Evolutionary conservation across 2,797 vertebrate species (phyloP).

Genomic region (Sciurus carolinensis): DNA sequence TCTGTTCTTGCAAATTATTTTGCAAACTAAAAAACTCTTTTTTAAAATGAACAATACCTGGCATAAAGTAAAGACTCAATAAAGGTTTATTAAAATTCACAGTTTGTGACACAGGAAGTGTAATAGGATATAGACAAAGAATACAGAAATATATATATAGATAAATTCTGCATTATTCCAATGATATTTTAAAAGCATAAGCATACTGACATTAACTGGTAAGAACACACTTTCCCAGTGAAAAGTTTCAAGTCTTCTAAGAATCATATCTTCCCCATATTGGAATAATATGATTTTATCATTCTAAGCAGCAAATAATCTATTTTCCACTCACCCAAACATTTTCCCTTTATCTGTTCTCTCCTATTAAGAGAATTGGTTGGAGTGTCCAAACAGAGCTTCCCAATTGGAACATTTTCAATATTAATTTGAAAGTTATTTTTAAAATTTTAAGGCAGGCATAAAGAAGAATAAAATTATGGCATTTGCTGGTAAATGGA

Average conservation of each 20-base stretch:
- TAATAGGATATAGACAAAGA: neutral
- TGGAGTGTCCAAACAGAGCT: neutral
- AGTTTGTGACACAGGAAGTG: neutral
- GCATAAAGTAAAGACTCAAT: neutral
- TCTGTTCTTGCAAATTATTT: neutral
- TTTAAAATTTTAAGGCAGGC: constrained; percentile 2
- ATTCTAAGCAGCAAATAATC: constrained; percentile 28
- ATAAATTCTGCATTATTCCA: neutral
- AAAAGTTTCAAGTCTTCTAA: constrained; percentile 35
- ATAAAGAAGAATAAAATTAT: too few relatives aligned
- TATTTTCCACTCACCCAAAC: neutral
- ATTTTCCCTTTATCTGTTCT: constrained; percentile 18
- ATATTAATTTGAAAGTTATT: constrained; percentile 21
- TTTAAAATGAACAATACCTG: constrained; percentile 13
- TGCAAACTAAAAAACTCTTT: constrained; percentile 21
- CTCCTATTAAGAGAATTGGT: neutral
- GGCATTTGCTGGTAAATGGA: too few relatives aligned
- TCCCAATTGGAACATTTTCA: neutral
- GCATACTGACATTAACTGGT: neutral
- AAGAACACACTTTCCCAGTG: neutral
- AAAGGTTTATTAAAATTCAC: constrained; percentile 47
- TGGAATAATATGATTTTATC: constrained; percentile 39
- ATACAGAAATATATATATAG: neutral
- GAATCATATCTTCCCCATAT: neutral
- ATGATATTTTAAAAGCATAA: constrained; percentile 49